Base-by-base conservation (phyloP, 2,888 invertebrate species). In the Nesidiocoris tenuis region DNA sequence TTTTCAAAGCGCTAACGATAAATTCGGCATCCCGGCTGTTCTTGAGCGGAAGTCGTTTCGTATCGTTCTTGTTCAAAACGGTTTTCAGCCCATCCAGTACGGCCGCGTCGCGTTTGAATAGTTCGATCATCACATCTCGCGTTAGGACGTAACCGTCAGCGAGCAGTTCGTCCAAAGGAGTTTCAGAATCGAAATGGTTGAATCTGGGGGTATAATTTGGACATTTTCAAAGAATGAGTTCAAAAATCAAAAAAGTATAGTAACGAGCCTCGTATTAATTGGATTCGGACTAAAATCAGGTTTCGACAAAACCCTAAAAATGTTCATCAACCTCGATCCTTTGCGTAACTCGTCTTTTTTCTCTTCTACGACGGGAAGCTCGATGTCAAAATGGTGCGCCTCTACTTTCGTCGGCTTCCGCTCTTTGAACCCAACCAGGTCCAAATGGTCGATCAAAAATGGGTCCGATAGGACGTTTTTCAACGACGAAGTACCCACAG, bases 381-480 rank as follows among this genome's bases (percentile, higher is more conserved):
- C n/a, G n/a, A n/a, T n/a, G n/a, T n/a, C n/a, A n/a, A n/a, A n/a
- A n/a, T n/a, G n/a, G n/a, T n/a, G n/a, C n/a, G n/a, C n/a, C n/a
- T n/a, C n/a, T n/a, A n/a, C n/a, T n/a, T n/a, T n/a, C n/a, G n/a
- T n/a, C 17, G 59, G 56, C 61, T 57, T 61, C 17, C 17, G 23
- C 1, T 59, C 59, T 7, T n/a, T 25, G 61, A 17, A 59, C 19
- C 70, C 24, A 2, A 70, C 70, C 18, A 17, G 7, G 7, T 61
- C 9, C 59, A 70, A 70, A 17, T 70, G 70, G 24, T 70, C 70
- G 17, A 70, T 70, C 61, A 70, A 61, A 23, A 23, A 70, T 0
- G 70, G 70, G 21, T 70, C 70, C 16, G 70, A 70, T 19, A 70
- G 61, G 3, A 70, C 70, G 70, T 70, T 70, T 3, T 1, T 17